Evolutionary conservation across 2,888 invertebrate species (phyloP).

Genomic region (Thymelicus sylvestris): DNA sequence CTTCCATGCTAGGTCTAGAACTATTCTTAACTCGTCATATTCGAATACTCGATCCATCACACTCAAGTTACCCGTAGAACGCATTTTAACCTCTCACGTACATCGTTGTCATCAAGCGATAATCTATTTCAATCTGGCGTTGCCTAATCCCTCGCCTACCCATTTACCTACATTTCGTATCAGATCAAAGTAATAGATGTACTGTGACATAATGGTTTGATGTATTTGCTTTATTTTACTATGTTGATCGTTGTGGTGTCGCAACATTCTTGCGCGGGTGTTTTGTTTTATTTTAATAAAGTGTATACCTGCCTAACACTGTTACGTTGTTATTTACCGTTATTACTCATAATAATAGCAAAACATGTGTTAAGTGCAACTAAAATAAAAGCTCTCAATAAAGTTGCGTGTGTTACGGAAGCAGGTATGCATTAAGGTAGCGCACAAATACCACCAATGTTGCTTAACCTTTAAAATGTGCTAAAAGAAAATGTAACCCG

Average conservation of each 20-base stretch:
- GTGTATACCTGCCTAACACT: no score
- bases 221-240: conserved; percentile 14
- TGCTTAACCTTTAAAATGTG: conserved; percentile 16
- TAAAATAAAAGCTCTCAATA: no score
- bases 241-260: neutral
- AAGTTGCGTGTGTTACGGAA: neutral
- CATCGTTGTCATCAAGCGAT: conserved; percentile 31
- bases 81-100: conserved; percentile 29
- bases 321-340: no score
- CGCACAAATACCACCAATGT: conserved; percentile 11
- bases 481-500: conserved; percentile 9
- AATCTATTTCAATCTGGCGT: conserved; percentile 33
- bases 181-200: conserved; percentile 28
- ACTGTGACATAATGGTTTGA: conserved; percentile 26
- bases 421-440: neutral
- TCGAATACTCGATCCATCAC: neutral
- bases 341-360: no score
- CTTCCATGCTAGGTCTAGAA: neutral
- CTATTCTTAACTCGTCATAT: conserved; percentile 16
- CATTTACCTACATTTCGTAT: conserved; percentile 35
- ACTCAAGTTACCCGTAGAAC: conserved; percentile 14
- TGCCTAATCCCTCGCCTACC: conserved; percentile 24
- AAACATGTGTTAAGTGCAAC: no score
- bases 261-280: neutral
- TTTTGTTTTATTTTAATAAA: neutral